Base-by-base conservation (phyloP, 2,113 vertebrate genomes). In the Pyrgilauda ruficollis region DNA sequence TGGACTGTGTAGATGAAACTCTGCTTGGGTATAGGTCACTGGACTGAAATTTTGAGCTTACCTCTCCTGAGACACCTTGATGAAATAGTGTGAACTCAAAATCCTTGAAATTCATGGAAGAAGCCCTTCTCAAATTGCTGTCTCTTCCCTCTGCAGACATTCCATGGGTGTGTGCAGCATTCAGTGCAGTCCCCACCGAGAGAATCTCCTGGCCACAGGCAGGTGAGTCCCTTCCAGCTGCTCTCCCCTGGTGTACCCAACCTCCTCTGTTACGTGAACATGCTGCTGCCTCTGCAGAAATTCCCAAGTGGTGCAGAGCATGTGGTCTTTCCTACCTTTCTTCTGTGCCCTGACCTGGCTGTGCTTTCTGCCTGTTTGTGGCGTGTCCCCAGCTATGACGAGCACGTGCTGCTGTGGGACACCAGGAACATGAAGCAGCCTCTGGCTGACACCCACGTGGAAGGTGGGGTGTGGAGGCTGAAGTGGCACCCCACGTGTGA, bases 151-250 rank as follows among this genome's bases (percentile, higher is more conserved):
- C 56, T 64, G 37, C 95, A 99, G 99, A 85, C 99, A 99, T 91
- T 97, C 98, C 0, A 99, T 99, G 99, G 99, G 99, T 2, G 99
- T 99, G 49, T 99, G 99, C 97, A 99, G 99, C 78, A 98, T 99
- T 84, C 99, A 99, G 85, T 99, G 99, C 96, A 99, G 89, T 93
- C 99, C 99, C 5, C 98, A 99, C 58, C 90, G 89, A 17, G 98
- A 99, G 85, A 98, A 99, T 46, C 46, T 99, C 31, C 87, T 99
- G 93, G 99, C 99, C 30, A 99, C 99, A 2, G 99, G 99, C 81
- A 99, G 99, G 99, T 99, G 95, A 98, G 94, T 73, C 37, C 35
- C 61, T 49, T 33, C 30, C 6, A 26, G 12, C 26, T 62, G 22
- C 22, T 5, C 39, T 27, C 24, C 21, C 3, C 9, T 3, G 3